Evolutionary conservation across 2,113 vertebrate genomes (phyloP).

Genomic region (Thryonomys swinderianus): DNA sequence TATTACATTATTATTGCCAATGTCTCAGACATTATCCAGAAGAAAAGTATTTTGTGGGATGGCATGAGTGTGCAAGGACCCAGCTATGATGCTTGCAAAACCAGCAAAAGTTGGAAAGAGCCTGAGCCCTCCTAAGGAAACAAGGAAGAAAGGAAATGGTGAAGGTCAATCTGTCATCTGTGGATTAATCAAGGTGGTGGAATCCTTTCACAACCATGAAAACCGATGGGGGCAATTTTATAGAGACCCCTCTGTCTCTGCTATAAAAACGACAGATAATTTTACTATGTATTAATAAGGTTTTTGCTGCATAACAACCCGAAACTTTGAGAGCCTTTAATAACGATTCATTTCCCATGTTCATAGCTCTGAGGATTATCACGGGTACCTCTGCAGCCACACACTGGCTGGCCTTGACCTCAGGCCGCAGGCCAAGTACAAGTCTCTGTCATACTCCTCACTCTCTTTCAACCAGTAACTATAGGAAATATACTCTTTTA

Average conservation of each 20-base stretch:
- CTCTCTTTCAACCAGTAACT: background rate
- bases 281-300: background rate
- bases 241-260: background rate
- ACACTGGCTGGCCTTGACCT: background rate
- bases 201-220: background rate
- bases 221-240: conserved; percentile 14
- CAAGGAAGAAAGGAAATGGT: background rate
- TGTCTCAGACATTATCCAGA: background rate
- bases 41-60: conserved; percentile 16
- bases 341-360: background rate
- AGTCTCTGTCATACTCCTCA: background rate
- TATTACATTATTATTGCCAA: background rate
- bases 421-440: background rate
- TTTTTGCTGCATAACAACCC: conserved; percentile 40
- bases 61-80: background rate
- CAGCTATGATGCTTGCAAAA: background rate
- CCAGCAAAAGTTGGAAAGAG: conserved; percentile 6
- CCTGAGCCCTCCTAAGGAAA: background rate
- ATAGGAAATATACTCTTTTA: background rate
- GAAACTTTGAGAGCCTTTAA: conserved; percentile 9
- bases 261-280: background rate
- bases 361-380: background rate
- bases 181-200: background rate
- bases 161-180: background rate
- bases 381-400: background rate